Percentiles rank a stretch among this genome's conserved stretches.
phyloP scores from a whole-genome alignment of 30 jellyfish, hydroid and myxozoan species.

The Pseudorhiza aurosa region DNA sequence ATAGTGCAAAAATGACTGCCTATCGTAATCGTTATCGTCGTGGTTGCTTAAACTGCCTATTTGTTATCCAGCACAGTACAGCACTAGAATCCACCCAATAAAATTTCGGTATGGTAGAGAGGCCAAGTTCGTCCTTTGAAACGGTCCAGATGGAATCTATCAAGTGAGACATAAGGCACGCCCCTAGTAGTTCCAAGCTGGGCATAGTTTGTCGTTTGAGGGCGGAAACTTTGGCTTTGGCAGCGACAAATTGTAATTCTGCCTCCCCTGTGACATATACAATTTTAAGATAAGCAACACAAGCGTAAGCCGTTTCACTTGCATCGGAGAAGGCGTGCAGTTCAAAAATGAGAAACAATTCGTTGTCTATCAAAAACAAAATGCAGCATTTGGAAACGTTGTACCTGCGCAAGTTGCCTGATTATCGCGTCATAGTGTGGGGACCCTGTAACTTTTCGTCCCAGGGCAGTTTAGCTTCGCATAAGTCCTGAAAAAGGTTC shows the following conservation, averaged over 20 bases:
- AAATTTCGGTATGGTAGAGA: background rate
- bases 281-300: slow-evolving; percentile 21
- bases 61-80: slow-evolving; percentile 13
- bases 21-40: too few relatives aligned
- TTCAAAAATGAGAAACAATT: too few relatives aligned
- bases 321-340: slow-evolving; percentile 54
- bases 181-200: slow-evolving; percentile 28
- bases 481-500: slow-evolving; percentile 57
- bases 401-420: too few relatives aligned
- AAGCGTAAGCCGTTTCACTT: slow-evolving; percentile 37
- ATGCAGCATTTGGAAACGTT: too few relatives aligned
- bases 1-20: too few relatives aligned
- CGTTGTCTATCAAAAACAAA: too few relatives aligned
- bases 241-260: background rate
- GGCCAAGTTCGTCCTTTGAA: slow-evolving; percentile 4
- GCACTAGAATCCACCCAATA: slow-evolving; percentile 20
- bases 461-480: slow-evolving; percentile 71
- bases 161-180: background rate
- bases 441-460: slow-evolving; percentile 51
- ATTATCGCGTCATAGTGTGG: too few relatives aligned
- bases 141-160: background rate
- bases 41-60: slow-evolving; percentile 17
- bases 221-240: slow-evolving; percentile 41
- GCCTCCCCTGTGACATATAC: slow-evolving; percentile 15
- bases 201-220: slow-evolving; percentile 27